Evolutionary conservation across 1,140 invertebrate genomes (phyloP).

Genomic region (Rhopalosiphum maidis): DNA sequence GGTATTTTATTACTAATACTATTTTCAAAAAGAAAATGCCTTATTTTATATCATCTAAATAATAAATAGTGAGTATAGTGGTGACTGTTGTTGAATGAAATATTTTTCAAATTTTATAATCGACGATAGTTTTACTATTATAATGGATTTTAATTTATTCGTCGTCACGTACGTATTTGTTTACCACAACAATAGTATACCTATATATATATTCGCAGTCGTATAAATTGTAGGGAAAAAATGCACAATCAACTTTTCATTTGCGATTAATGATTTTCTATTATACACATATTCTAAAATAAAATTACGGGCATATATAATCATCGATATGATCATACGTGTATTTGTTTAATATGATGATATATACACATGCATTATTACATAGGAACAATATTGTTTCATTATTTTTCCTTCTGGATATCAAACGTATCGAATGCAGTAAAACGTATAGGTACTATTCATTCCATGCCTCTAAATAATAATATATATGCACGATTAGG

Average conservation of each 20-base stretch:
- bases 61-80: too few species aligned
- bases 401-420: not conserved
- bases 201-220: too few species aligned
- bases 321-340: not conserved
- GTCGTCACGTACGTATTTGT: not conserved
- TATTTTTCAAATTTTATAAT: not conserved
- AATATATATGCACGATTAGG: not conserved
- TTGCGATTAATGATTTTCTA: not conserved
- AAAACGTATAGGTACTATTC: not conserved
- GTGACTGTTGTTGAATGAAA: too few species aligned
- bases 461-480: not conserved
- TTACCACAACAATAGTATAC: not conserved
- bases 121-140: not conserved
- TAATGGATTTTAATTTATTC: not conserved
- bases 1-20: not conserved
- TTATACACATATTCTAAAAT: not conserved
- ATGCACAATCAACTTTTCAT: not conserved
- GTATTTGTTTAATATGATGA: not conserved
- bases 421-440: not conserved
- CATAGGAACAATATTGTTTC: not conserved
- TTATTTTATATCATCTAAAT: not conserved
- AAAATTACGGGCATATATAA: not conserved
- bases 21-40: not conserved
- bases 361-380: not conserved
- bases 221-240: too few species aligned